Percentiles rank a stretch among this genome's conserved stretches.
These are phyloP conservation scores for Tokudaia muenninki DNA, from an alignment of 2,797 vertebrate genomes.

Conservation along the genomic window DNA sequence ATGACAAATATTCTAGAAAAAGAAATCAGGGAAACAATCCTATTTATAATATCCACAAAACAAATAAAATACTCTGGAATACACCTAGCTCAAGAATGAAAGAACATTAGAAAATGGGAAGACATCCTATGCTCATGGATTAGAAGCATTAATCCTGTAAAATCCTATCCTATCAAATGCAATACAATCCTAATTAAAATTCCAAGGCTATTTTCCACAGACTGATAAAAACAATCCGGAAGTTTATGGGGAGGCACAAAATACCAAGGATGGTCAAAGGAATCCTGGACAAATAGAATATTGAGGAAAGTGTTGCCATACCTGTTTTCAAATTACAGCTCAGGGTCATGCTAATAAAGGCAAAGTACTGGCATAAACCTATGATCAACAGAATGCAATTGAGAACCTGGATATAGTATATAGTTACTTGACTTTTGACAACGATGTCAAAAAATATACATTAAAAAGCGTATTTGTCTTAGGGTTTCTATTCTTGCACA, in stretches of 20 bases:
- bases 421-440: background rate
- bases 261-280: background rate
- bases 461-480: background rate
- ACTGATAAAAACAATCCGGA: background rate
- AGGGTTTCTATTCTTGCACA: too few species aligned
- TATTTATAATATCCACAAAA: background rate
- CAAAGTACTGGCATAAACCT: background rate
- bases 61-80: background rate
- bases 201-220: too few species aligned
- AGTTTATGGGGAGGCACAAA: background rate
- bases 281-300: background rate
- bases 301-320: background rate
- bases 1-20: background rate
- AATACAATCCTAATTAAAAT: background rate
- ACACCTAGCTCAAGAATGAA: background rate
- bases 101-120: background rate
- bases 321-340: background rate
- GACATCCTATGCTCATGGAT: background rate
- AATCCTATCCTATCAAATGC: background rate
- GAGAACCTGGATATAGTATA: background rate
- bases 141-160: background rate
- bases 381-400: background rate
- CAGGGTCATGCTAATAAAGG: background rate
- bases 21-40: background rate
- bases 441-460: background rate